phyloP scores from a whole-genome alignment of 2,797 vertebrate species.

The Poliocrania exsul region DNA sequence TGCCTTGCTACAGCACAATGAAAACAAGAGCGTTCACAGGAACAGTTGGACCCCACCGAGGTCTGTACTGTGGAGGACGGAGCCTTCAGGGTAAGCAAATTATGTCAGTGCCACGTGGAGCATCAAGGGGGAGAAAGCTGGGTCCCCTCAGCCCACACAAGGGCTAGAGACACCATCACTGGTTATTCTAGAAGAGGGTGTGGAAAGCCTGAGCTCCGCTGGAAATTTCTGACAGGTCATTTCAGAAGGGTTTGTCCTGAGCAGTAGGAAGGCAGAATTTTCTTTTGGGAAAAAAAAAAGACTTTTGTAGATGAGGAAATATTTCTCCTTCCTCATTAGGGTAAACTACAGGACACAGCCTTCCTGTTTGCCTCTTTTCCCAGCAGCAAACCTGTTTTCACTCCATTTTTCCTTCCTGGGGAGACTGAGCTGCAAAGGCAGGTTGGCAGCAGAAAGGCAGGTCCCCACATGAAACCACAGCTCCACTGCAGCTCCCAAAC shows the following conservation, averaged over 20 bases:
- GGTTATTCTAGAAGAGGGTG: not conserved
- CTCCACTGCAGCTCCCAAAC: not conserved
- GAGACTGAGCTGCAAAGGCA: not conserved
- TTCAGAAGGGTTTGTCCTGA: not conserved
- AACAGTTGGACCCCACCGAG: rapidly evolving
- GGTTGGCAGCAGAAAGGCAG: not conserved
- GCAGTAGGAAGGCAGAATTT: not conserved
- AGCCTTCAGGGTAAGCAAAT: not conserved
- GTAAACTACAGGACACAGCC: not conserved
- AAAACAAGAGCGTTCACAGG: not conserved
- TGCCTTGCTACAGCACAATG: not conserved
- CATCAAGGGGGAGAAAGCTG: not conserved
- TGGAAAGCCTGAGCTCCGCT: rapidly evolving
- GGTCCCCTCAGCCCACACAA: not conserved
- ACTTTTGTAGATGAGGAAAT: not conserved
- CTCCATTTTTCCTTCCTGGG: not conserved
- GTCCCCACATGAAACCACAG: rapidly evolving
- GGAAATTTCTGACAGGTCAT: not conserved
- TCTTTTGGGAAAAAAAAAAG: not conserved
- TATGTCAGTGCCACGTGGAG: not conserved
- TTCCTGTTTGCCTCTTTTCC: not conserved
- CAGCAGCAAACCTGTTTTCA: not conserved
- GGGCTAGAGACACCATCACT: rapidly evolving
- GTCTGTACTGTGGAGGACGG: not conserved
- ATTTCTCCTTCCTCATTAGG: not conserved